A percentile compares a stretch with the other conserved stretches of the same genome.
Evolutionary conservation across 2,113 vertebrate species (phyloP).

Genomic region (Seriola aureovittata): DNA sequence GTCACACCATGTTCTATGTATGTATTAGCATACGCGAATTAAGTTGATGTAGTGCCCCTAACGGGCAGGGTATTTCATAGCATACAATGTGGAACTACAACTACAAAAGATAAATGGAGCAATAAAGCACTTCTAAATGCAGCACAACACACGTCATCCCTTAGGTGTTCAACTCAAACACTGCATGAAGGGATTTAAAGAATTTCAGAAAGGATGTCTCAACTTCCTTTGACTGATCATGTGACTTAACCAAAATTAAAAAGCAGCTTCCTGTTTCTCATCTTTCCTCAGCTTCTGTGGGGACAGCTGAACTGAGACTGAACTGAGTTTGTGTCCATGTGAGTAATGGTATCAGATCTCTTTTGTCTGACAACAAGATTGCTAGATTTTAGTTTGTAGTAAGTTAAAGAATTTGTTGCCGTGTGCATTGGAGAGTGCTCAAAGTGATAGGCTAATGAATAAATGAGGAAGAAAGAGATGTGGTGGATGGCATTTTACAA

Average conservation of each 20-base stretch:
- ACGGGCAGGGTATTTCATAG: not conserved
- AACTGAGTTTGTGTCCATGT: slow-evolving; percentile 11
- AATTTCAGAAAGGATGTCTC: slow-evolving; percentile 23
- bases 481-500: not conserved
- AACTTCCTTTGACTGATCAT: slow-evolving; percentile 35
- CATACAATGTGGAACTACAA: not conserved
- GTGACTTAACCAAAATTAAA: slow-evolving; percentile 17
- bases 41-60: not conserved
- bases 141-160: not conserved
- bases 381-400: not conserved
- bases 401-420: slow-evolving; percentile 2
- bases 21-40: no score
- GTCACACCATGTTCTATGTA: not conserved
- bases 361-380: slow-evolving; percentile 16
- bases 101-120: not conserved
- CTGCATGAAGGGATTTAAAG: not conserved
- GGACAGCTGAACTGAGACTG: slow-evolving; percentile 2
- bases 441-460: not conserved
- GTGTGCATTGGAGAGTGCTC: not conserved
- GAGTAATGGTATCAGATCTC: slow-evolving; percentile 25
- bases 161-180: not conserved
- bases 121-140: not conserved
- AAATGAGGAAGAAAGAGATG: not conserved
- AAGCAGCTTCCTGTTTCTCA: slow-evolving; percentile 13
- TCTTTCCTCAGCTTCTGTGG: slow-evolving; percentile 31